Evolutionary conservation across 2,888 invertebrate genomes (phyloP).

Genomic region (Platycnemis pennipes): DNA sequence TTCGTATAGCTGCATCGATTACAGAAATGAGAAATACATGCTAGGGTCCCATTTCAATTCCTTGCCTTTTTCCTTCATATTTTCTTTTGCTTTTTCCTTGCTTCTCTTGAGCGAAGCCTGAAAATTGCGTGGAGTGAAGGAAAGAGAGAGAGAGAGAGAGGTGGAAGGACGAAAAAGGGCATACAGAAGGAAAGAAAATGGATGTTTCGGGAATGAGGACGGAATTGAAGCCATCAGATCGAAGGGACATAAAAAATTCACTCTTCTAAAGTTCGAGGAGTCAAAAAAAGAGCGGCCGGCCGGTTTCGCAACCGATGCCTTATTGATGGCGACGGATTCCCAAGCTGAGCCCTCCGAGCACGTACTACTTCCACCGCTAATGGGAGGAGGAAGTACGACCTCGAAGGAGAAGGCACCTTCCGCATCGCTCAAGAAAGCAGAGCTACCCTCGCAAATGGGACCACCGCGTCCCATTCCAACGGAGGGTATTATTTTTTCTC

Average conservation of each 20-base stretch:
- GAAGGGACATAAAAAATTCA: constrained; percentile 53
- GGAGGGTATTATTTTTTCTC: not conserved
- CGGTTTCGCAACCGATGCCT: constrained; percentile 24
- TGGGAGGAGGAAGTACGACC: too few relatives aligned
- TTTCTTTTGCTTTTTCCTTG: too few relatives aligned
- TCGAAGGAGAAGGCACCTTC: not conserved
- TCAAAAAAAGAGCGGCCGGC: not conserved
- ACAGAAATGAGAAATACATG: too few relatives aligned
- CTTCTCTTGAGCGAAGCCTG: too few relatives aligned
- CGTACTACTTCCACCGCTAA: not conserved
- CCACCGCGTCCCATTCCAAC: not conserved
- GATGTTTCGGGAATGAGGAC: not conserved
- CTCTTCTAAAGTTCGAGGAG: constrained; percentile 12
- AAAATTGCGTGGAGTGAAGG: not conserved
- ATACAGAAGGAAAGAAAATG: not conserved
- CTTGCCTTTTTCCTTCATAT: too few relatives aligned
- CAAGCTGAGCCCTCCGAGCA: not conserved
- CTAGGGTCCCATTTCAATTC: too few relatives aligned
- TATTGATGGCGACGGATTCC: constrained; percentile 28
- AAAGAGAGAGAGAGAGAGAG: not conserved
- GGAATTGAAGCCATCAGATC: not conserved
- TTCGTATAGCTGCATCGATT: too few relatives aligned
- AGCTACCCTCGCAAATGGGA: not conserved
- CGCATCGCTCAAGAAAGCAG: not conserved
- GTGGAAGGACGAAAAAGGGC: not conserved